These are phyloP conservation scores for Ypsolopha sequella DNA, from an alignment of 2,888 invertebrate species.

Conservation along the genomic window DNA sequence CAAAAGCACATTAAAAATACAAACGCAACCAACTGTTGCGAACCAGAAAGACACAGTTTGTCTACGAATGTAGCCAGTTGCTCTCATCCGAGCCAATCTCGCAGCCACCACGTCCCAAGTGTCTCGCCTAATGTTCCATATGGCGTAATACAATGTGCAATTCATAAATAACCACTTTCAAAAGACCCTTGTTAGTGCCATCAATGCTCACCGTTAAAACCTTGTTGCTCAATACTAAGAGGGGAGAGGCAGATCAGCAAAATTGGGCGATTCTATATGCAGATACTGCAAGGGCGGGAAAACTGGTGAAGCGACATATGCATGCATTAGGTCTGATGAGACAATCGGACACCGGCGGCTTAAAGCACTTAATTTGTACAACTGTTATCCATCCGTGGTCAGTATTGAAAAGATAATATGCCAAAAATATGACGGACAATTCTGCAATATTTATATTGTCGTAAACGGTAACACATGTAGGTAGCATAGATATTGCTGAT, in stretches of 20 bases:
- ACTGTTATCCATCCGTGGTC: constrained; percentile 23
- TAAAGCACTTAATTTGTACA: constrained; percentile 46
- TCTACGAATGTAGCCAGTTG: constrained; percentile 56
- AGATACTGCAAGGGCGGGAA: constrained; percentile 52
- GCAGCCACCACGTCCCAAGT: constrained; percentile 48
- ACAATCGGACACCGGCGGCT: constrained; percentile 39
- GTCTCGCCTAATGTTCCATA: constrained; percentile 65
- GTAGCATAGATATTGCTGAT: no score
- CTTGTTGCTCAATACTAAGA: background rate
- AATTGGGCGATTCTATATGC: constrained; percentile 29
- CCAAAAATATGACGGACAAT: no score
- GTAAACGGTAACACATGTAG: no score
- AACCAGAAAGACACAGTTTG: constrained; percentile 27
- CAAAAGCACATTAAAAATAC: background rate
- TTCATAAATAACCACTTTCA: constrained; percentile 39
- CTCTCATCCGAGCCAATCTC: constrained; percentile 49
- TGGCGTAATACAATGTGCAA: constrained; percentile 53
- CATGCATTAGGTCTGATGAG: constrained; percentile 64
- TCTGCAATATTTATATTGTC: no score
- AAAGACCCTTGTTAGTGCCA: constrained; percentile 13
- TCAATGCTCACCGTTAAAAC: background rate
- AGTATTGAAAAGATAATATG: constrained; percentile 7
- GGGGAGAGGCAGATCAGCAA: constrained; percentile 19
- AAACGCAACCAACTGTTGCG: background rate
- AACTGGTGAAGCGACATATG: constrained; percentile 64